A percentile compares a stretch with the other conserved stretches of the same genome.
phyloP scores from a whole-genome alignment of 2,888 invertebrate species.

The Diarsia brunnea region DNA sequence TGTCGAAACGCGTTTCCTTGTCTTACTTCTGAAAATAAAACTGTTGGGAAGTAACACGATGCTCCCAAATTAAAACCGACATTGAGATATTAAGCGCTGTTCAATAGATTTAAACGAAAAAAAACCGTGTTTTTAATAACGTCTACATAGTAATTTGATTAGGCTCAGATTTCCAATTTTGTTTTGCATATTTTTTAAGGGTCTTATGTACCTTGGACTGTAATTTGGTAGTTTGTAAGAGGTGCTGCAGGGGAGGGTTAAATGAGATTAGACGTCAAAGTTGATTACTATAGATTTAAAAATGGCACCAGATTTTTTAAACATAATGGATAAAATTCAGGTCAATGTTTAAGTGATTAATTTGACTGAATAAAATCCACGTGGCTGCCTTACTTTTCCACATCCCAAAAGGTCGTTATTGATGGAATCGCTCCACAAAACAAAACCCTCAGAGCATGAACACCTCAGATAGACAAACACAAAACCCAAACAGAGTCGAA shows the following conservation, averaged over 20 bases:
- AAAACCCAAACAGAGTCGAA: conserved; percentile 84
- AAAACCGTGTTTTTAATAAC: conserved; percentile 71
- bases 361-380: conserved; percentile 31
- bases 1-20: conserved; percentile 86
- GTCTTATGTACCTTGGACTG: conserved; percentile 7
- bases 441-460: conserved; percentile 78
- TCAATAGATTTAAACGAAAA: conserved; percentile 71
- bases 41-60: conserved; percentile 88
- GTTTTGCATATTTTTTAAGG: conserved; percentile 44
- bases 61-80: conserved; percentile 89
- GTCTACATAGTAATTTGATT: conserved; percentile 75
- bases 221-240: conserved; percentile 35
- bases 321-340: conserved; percentile 3
- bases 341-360: conserved; percentile 24
- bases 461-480: conserved; percentile 77
- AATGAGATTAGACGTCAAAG: conserved; percentile 1
- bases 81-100: conserved; percentile 89
- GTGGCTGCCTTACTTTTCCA: conserved; percentile 56
- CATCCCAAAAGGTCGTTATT: conserved; percentile 47
- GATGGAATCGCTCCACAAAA: conserved; percentile 64
- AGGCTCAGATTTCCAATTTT: conserved; percentile 64
- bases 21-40: conserved; percentile 85
- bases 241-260: conserved; percentile 30
- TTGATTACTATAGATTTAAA: not conserved
- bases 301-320: not conserved